Evolutionary conservation across 2,888 invertebrate genomes (phyloP), one percentile per base, ranked within the genome.

Genomic region (Hydraecia micacea): DNA sequence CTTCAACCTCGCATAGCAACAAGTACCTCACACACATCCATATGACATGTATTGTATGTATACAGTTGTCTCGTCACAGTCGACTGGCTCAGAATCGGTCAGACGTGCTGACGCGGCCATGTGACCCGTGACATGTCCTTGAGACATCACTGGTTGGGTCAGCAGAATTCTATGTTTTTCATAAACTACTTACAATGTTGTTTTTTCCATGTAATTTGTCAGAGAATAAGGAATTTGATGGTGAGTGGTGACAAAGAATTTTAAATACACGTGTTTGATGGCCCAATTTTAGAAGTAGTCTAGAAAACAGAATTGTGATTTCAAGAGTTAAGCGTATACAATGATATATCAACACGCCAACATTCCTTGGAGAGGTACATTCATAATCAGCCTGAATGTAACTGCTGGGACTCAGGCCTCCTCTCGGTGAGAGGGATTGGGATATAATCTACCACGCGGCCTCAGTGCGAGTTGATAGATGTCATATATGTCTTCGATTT

Each of bases 51-150:
- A 8, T 18, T 36, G 55, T 70, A 70, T n/a, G 21, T n/a, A 39
- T 21, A 60, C 62, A 62, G 70, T 70, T 13, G 55, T 11, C 25
- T 71, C 52, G 72, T 72, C 73, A 74, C 73, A 74, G 71, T 42
- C 71, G 39, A 74, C 28, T 55, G 73, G 72, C 28, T 55, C 63
- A 63, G 39, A 63, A 62, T 63, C 76, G 75, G 79, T 42, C 79
- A 77, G 89, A 90, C 90, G 88, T 63, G 76, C 52, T 76, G 76
- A 65, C 52, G 76, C 62, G 25, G 52, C 42, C 52, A 32, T 13
- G 32, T 65, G 75, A 75, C 75, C 75, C 76, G 52, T 75, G 75
- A 63, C 76, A n/a, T n/a, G 76, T 65, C 76, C 76, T 76, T 74
- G 73, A 74, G 72, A 74, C 73, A 72, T n/a, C 42, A 55, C 52